phyloP scores from a whole-genome alignment of 1,140 invertebrate species.

The Polypedilum vanderplanki region DNA sequence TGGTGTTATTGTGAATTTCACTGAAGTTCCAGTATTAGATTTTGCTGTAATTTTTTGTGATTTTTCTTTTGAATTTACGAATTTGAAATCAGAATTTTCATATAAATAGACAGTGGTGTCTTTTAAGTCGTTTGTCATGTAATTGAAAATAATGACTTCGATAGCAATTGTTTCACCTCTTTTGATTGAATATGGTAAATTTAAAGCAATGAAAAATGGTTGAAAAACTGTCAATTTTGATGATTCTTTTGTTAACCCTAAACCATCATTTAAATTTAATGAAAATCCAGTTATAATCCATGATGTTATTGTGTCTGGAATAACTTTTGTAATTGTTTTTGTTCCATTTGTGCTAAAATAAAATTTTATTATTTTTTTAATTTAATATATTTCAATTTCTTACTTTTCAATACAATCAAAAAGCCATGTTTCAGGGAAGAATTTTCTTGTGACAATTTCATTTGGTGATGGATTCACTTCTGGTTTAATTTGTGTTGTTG shows the following conservation, averaged over 20 bases:
- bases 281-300: slow-evolving; percentile 93
- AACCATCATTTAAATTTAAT: slow-evolving; percentile 70
- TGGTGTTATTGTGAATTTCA: slow-evolving; percentile 69
- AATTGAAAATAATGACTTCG: neutral
- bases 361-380: too few relatives aligned
- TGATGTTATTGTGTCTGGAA: slow-evolving; percentile 80
- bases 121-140: neutral
- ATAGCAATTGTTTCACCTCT: slow-evolving; percentile 46
- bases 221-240: slow-evolving; percentile 71
- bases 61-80: slow-evolving; percentile 46
- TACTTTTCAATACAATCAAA: neutral
- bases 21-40: slow-evolving; percentile 56
- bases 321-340: slow-evolving; percentile 39
- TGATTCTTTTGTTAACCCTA: slow-evolving; percentile 68
- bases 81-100: neutral
- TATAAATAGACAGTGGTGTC: neutral
- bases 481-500: too few relatives aligned
- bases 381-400: neutral
- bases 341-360: neutral
- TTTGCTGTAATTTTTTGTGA: slow-evolving; percentile 55
- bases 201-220: slow-evolving; percentile 70
- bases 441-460: neutral
- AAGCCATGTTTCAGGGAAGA: slow-evolving; percentile 10
- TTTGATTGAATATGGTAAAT: slow-evolving; percentile 72
- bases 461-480: neutral